Base-by-base conservation (phyloP, 1,140 invertebrate genomes). In the Hypothenemus hampei region DNA sequence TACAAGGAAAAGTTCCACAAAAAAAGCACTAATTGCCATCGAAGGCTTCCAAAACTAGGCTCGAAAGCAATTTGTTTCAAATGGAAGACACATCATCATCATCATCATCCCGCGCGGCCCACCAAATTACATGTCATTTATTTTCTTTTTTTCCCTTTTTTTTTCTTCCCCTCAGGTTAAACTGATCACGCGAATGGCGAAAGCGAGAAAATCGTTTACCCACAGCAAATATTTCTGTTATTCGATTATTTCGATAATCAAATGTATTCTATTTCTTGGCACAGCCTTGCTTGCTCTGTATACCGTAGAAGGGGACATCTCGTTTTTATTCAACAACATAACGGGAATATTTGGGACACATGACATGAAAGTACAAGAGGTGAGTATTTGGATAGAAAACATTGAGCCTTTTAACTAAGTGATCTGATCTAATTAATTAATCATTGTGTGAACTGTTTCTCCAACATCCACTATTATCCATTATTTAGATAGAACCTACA, bases 161-260 rank as follows among this genome's bases (percentile, higher is more conserved):
- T 83, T 72, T 93, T 81, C 67, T 77, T 85, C 10, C 79, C 43
- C 23, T 19, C 20, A 54, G 52, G 44, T 60, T 2, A 10, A 29
- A 15, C 51, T 46, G 16, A 72, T 84, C 18, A 74, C 71, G 45
- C 69, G 71, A 18, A 62, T 85, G 40, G 80, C 75, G 16, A 67
- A 69, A 48, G 68, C 78, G 5, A 79, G 77, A 64, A 75, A 81
- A 56, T 70, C 77, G 50, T 71, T 87, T 35, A 75, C 77, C 45
- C 73, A 77, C 8, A 79, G 77, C 5, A 75, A 84, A n/a, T 84
- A 88, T 60, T 80, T 83, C 58, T 77, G 80, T 1, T 87, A 88
- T 64, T 72, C 81, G 10, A 83, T 85, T 60, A 71, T 86, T 10
- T 81, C 86, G 0, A 58, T 84, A 4, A 79, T 82, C 67, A 87